phyloP scores from a whole-genome alignment of 2,113 vertebrate species.

The Podarcis cretensis region DNA sequence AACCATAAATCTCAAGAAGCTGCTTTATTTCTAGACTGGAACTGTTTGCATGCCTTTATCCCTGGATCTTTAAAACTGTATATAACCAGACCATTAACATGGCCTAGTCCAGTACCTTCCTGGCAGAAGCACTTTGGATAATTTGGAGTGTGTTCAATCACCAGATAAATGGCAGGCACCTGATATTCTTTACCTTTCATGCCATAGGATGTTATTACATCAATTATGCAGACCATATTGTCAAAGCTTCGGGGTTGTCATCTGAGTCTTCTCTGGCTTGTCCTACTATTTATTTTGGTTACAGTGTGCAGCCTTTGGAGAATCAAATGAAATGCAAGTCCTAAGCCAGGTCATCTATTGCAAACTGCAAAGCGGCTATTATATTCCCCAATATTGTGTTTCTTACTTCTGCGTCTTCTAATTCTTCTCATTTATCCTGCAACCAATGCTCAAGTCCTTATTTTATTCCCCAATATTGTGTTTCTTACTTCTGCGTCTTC shows the following conservation, averaged over 20 bases:
- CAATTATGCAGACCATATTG: not conserved
- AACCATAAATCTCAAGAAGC: not conserved
- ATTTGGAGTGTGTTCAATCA: not conserved
- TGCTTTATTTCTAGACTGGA: not conserved
- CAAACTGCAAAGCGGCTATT: not conserved
- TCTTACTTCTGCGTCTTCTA: constrained; percentile 9
- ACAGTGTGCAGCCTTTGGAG: not conserved
- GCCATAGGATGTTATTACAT: not conserved
- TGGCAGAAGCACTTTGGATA: not conserved
- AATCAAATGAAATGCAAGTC: not conserved
- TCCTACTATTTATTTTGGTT: not conserved
- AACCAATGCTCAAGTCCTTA: constrained; percentile 8
- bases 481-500: constrained; percentile 23
- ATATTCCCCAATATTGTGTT: not conserved
- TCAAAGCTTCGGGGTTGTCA: not conserved
- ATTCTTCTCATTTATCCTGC: not conserved
- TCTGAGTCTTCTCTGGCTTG: not conserved
- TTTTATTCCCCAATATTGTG: not conserved
- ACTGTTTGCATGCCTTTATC: not conserved
- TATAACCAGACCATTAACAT: not conserved
- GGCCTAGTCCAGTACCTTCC: not conserved
- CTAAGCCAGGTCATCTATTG: not conserved
- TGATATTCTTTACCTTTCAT: not conserved
- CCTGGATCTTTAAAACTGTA: not conserved
- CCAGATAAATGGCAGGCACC: not conserved